Percentiles rank a stretch among this genome's conserved stretches.
Evolutionary conservation across 1,140 invertebrate genomes (phyloP).

Genomic region (Pseudomyrmex flavicornis): DNA sequence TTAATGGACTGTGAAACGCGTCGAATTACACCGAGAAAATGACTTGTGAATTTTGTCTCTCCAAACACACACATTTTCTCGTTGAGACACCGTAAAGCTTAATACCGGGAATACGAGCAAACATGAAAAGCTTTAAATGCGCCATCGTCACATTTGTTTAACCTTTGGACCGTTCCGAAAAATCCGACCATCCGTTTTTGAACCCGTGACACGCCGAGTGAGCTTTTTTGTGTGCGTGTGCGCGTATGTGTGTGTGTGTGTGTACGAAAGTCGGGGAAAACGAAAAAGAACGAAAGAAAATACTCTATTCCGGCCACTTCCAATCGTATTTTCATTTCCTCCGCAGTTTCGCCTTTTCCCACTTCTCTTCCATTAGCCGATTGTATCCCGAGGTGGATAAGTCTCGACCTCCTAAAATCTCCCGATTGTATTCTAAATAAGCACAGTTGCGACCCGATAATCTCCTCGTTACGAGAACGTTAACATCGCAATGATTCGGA

Average conservation of each 20-base stretch:
- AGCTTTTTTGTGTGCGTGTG: background rate
- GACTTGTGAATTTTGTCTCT: background rate
- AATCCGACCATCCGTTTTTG: conserved; percentile 69
- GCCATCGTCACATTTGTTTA: conserved; percentile 13
- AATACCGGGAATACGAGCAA: conserved; percentile 29
- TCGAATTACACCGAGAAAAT: background rate
- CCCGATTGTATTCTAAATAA: conserved; percentile 76
- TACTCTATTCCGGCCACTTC: conserved; percentile 65
- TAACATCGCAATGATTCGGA: conserved; percentile 54
- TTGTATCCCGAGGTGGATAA: conserved; percentile 79
- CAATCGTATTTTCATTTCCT: conserved; percentile 74
- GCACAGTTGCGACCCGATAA: conserved; percentile 45
- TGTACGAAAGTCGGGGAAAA: conserved; percentile 10
- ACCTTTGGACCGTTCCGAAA: conserved; percentile 62
- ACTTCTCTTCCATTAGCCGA: conserved; percentile 78
- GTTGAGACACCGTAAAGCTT: conserved; percentile 36
- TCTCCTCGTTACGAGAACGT: conserved; percentile 38
- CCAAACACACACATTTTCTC: conserved; percentile 20
- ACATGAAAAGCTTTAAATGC: conserved; percentile 41
- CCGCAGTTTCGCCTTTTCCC: conserved; percentile 36
- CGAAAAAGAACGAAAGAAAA: conserved; percentile 61
- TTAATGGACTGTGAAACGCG: background rate
- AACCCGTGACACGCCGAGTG: conserved; percentile 45
- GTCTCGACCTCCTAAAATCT: conserved; percentile 71
- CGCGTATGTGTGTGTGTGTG: background rate